Percentiles rank a stretch among this genome's conserved stretches.
Conservation (phyloP, 2,797 vertebrate species). For the Chelonia mydas region DNA sequence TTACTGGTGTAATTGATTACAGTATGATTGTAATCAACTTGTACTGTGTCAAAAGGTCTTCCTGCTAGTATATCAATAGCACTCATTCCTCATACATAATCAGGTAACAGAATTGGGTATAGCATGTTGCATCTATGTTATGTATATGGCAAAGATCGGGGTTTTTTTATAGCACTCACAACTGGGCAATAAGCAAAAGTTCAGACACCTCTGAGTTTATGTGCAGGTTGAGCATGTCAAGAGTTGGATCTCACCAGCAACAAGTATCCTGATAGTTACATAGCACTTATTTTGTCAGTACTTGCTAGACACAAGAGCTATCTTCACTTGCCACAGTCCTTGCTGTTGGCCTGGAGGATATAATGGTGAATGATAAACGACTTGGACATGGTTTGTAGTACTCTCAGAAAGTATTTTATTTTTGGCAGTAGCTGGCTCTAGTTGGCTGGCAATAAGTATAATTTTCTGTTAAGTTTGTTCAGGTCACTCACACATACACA, state of each 20-base stretch:
- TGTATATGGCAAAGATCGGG: neutral
- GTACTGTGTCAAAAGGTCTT: slow-evolving; percentile 1
- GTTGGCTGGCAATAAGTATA: neutral
- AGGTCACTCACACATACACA: neutral
- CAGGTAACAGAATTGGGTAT: neutral
- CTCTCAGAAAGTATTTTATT: neutral
- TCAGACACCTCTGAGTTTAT: neutral
- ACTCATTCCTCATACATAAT: neutral
- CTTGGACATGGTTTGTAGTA: neutral
- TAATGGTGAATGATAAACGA: neutral
- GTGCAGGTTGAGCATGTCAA: neutral
- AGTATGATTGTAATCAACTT: neutral
- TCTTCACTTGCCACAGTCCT: neutral
- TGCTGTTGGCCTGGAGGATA: neutral
- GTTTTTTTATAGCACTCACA: neutral
- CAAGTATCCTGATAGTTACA: rapidly evolving
- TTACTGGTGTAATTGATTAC: neutral
- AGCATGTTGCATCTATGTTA: slow-evolving; percentile 38
- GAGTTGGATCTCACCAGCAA: neutral
- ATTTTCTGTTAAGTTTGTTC: neutral
- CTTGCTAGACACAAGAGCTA: neutral
- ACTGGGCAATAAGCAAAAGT: slow-evolving; percentile 4
- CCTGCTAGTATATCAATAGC: neutral
- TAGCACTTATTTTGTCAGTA: neutral
- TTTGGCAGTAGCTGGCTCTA: neutral